Evolutionary conservation across 2,113 vertebrate species (phyloP).

Genomic region (Clupea harengus): DNA sequence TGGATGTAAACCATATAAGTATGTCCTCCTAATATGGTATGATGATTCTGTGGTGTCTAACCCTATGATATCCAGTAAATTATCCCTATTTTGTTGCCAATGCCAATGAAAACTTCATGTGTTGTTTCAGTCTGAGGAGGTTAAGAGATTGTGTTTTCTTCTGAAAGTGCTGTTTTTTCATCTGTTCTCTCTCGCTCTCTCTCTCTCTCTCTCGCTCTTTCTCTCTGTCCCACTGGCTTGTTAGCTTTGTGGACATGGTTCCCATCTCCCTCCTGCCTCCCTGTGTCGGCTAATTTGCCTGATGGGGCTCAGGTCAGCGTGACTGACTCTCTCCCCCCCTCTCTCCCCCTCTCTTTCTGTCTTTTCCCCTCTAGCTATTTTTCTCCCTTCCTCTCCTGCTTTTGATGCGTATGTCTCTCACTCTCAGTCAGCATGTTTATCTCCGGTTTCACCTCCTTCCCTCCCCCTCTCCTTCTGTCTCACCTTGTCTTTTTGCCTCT

Average conservation of each 20-base stretch:
- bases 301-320: slow-evolving; percentile 13
- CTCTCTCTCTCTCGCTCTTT: background rate
- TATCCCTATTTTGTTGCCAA: no score
- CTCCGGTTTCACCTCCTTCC: background rate
- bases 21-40: background rate
- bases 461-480: background rate
- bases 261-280: background rate
- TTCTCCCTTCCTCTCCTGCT: background rate
- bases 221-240: background rate
- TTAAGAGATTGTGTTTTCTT: background rate
- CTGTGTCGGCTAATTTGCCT: background rate
- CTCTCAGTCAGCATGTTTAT: background rate
- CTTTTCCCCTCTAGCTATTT: background rate
- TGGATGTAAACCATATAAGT: background rate
- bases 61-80: background rate
- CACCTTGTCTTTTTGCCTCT: background rate
- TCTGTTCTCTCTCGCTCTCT: background rate
- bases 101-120: background rate
- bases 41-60: background rate
- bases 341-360: background rate
- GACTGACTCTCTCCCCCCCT: background rate
- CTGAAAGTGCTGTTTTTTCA: no score
- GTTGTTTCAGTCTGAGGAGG: background rate
- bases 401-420: no score
- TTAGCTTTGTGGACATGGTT: background rate